Conservation (phyloP, 2,888 invertebrate species). For the Leptinotarsa peninsularis region DNA sequence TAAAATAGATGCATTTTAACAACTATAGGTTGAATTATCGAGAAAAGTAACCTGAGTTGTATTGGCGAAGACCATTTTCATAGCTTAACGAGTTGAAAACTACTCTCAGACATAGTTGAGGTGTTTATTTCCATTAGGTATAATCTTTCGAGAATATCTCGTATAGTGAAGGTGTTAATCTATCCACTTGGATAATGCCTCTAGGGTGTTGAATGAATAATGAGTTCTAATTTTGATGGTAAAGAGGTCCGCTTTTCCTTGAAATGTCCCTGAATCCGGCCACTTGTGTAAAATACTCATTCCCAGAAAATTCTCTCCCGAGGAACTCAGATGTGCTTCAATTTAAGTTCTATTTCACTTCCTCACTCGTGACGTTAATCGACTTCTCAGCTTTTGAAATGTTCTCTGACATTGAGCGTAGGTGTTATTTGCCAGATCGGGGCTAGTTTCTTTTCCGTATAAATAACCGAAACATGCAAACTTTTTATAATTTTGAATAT, state of each 20-base stretch:
- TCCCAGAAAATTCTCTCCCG: slow-evolving; percentile 61
- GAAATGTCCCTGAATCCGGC: slow-evolving; percentile 43
- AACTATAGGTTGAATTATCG: no score
- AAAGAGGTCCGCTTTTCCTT: slow-evolving; percentile 29
- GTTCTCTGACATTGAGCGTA: slow-evolving; percentile 55
- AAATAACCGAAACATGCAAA: no score
- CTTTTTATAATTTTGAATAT: no score
- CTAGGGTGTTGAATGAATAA: slow-evolving; percentile 18
- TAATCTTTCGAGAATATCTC: neutral
- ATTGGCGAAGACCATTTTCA: no score
- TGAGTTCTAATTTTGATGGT: slow-evolving; percentile 22
- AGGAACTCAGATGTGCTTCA: slow-evolving; percentile 65
- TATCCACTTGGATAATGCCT: slow-evolving; percentile 7
- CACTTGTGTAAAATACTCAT: slow-evolving; percentile 63
- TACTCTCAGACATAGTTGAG: no score
- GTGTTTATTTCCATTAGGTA: neutral
- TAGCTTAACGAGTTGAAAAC: no score
- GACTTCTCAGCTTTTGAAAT: slow-evolving; percentile 64
- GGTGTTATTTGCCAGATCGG: slow-evolving; percentile 28
- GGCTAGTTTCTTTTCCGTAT: neutral
- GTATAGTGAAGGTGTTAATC: neutral
- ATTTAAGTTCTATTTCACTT: slow-evolving; percentile 67
- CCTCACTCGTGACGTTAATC: slow-evolving; percentile 66
- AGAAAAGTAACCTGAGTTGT: no score
- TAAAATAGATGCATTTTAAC: no score